These are phyloP conservation scores for Tenrec ecaudatus DNA, from an alignment of 2,113 vertebrate species.

Conservation along the genomic window DNA sequence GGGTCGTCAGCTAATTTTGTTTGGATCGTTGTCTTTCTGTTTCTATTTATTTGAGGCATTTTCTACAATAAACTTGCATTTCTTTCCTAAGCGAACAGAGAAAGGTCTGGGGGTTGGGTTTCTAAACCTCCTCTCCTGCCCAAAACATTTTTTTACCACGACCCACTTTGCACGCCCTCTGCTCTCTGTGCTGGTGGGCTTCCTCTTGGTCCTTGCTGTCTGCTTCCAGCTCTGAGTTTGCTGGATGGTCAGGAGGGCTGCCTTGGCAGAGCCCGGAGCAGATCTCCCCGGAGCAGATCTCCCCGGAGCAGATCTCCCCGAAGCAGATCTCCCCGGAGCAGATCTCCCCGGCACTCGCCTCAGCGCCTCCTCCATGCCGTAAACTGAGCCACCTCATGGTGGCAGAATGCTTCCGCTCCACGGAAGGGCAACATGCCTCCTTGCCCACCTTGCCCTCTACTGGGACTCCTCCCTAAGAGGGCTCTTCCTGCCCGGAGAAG, in stretches of 20 bases:
- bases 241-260: background rate
- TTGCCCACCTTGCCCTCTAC: background rate
- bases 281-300: too few species aligned
- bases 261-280: too few species aligned
- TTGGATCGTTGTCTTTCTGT: background rate
- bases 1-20: background rate
- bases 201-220: background rate
- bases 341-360: background rate
- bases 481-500: background rate
- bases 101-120: background rate
- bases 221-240: background rate
- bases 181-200: background rate
- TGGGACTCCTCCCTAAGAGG: background rate
- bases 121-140: background rate
- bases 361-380: too few species aligned
- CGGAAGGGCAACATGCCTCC: background rate
- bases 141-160: conserved; percentile 11
- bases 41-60: background rate
- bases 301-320: too few species aligned
- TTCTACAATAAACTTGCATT: conserved; percentile 13
- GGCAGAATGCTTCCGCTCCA: background rate
- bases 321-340: too few species aligned
- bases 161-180: background rate
- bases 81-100: background rate
- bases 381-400: background rate